Conservation (phyloP, 2,113 vertebrate genomes). For the Dunckerocampus dactyliophorus region DNA sequence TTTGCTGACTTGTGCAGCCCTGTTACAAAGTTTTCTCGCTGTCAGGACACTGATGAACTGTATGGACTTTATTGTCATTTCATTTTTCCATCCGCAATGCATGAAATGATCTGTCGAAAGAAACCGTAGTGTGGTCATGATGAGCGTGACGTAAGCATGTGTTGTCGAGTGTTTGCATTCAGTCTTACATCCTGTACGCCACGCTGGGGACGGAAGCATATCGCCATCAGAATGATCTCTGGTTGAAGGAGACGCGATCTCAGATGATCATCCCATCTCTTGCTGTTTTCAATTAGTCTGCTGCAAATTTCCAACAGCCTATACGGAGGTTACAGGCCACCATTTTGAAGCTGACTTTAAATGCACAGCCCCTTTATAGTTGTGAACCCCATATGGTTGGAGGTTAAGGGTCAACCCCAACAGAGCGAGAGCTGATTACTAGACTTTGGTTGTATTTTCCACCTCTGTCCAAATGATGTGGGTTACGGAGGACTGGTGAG, state of each 20-base stretch:
- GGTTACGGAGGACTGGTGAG: constrained; percentile 34
- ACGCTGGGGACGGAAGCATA: constrained; percentile 26
- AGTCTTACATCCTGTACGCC: constrained; percentile 24
- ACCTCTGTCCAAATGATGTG: constrained; percentile 20
- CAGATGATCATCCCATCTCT: background rate
- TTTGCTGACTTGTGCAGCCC: too few relatives aligned
- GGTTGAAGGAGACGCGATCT: constrained; percentile 4
- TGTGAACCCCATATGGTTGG: constrained; percentile 6
- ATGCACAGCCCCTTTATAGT: constrained; percentile 7
- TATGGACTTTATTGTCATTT: too few relatives aligned
- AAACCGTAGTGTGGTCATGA: background rate
- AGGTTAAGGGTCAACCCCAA: constrained; percentile 17
- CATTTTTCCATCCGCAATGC: background rate
- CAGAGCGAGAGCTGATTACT: constrained; percentile 18
- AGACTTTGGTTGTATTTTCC: constrained; percentile 11
- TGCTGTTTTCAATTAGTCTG: constrained; percentile 14
- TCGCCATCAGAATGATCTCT: constrained; percentile 17
- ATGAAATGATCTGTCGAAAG: background rate
- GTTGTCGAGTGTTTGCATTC: constrained; percentile 9
- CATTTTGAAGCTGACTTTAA: constrained; percentile 28
- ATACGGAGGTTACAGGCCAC: constrained; percentile 5
- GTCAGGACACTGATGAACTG: too few relatives aligned
- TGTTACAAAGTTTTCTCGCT: too few relatives aligned
- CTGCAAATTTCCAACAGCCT: constrained; percentile 10
- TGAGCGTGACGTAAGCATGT: background rate